Evolutionary conservation across 2,888 invertebrate genomes (phyloP), one percentile per base, ranked within the genome.

Genomic region (Drosophila helvetica): DNA sequence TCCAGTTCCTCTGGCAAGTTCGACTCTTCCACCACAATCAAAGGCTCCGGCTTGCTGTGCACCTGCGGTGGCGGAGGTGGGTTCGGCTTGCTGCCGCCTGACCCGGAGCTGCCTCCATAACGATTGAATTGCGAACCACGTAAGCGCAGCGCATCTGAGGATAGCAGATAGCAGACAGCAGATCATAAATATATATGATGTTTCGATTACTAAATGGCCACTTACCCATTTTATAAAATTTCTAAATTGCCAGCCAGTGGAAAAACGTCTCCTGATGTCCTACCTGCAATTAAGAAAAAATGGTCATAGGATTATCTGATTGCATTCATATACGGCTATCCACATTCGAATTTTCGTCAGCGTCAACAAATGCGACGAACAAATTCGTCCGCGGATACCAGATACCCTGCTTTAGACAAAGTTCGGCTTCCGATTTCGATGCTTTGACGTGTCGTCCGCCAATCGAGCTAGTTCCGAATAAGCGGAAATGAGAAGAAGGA

Each of bases 11-110:
- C 96, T 50, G 94, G 94, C 1, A 93, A 92, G 3, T 94, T 94
- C 54, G 95, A 95, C 90, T 96, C 96, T 90, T 96, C 96, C 25
- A 96, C 96, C 56, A 97, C 96, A 86, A 96, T 96, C 78, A 96
- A 93, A 9, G 96, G 96, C 91, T 96, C 96, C 69, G 94, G 94
- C 60, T 93, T 93, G 63, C 93, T 54, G n/a, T 70, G 69, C 17
- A 63, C 19, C 7, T 15, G 55, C 22, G 59, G 42, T 1, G 63
- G 42, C 22, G 51, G 64, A 4, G 58, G 38, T 0, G 48, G 61
- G 1, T 22, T 42, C 38, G 2, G 48, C 38, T 1, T 48, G 61
- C 0, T n/a, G 42, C 62, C 3, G 8, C 81, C 3, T 71, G 80
- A 18, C 70, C 70, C 6, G 53, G 74, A 9, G 57, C 55, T 79